phyloP scores from a whole-genome alignment of 2,797 vertebrate species.

The Acrossocheilus fasciatus region DNA sequence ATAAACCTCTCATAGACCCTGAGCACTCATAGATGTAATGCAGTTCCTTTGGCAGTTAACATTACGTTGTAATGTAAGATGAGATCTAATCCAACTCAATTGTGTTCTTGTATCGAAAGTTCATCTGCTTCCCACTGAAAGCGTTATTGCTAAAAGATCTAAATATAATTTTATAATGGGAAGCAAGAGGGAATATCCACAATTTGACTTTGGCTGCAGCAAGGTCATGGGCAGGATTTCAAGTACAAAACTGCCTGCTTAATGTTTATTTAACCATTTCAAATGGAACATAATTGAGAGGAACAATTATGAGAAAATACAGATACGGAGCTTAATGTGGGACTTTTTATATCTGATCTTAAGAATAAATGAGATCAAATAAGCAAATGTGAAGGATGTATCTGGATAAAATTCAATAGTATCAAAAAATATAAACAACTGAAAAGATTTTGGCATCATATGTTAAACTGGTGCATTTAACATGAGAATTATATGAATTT shows the following conservation, averaged over 20 bases:
- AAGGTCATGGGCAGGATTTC: slow-evolving; percentile 57
- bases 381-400: slow-evolving; percentile 36
- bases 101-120: slow-evolving; percentile 26
- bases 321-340: slow-evolving; percentile 7
- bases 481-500: slow-evolving; percentile 51
- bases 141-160: slow-evolving; percentile 51
- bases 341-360: slow-evolving; percentile 1
- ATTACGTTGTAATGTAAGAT: background rate
- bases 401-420: slow-evolving; percentile 7
- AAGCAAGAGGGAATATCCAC: slow-evolving; percentile 49
- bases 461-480: slow-evolving; percentile 31
- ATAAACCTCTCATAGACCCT: slow-evolving; percentile 32
- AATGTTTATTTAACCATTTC: slow-evolving; percentile 33
- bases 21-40: slow-evolving; percentile 1
- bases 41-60: background rate
- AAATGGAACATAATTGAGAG: slow-evolving; percentile 30
- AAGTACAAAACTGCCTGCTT: slow-evolving; percentile 25
- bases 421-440: background rate
- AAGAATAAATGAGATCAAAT: slow-evolving; percentile 1
- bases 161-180: slow-evolving; percentile 57
- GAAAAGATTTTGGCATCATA: slow-evolving; percentile 27
- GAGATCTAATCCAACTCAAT: slow-evolving; percentile 5
- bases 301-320: slow-evolving; percentile 41
- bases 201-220: slow-evolving; percentile 52
- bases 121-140: slow-evolving; percentile 57